phyloP scores from a whole-genome alignment of 2,888 invertebrate species.

The Ophion ellenae region DNA sequence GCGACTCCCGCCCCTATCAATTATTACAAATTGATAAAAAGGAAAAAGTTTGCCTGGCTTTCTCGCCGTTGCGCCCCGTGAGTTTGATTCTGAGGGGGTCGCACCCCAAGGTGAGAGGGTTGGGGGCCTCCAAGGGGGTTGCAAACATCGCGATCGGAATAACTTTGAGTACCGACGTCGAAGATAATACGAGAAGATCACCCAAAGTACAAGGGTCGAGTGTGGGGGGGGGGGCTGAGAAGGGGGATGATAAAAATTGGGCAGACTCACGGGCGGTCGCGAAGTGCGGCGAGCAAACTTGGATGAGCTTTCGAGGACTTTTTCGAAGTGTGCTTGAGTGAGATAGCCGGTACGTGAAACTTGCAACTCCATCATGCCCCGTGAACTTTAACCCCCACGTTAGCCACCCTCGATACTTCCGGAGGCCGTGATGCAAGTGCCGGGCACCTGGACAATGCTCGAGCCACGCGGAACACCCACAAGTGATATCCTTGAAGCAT shows the following conservation, averaged over 20 bases:
- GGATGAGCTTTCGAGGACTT: constrained; percentile 2
- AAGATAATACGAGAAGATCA: neutral
- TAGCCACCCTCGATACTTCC: no score
- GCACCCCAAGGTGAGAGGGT: neutral
- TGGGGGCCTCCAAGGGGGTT: neutral
- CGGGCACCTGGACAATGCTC: neutral
- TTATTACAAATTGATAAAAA: neutral
- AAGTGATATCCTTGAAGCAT: no score
- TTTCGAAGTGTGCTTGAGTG: neutral
- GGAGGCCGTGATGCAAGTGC: no score
- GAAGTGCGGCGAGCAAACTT: neutral
- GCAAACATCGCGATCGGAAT: neutral
- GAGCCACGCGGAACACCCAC: neutral
- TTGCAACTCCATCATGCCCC: neutral
- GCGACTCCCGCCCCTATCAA: constrained; percentile 12
- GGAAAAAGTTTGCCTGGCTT: neutral
- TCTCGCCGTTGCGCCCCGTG: neutral
- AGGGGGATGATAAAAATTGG: constrained; percentile 1
- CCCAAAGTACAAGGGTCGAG: no score
- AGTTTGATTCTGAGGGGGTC: no score
- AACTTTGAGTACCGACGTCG: neutral
- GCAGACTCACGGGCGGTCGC: no score
- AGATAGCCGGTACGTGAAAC: constrained; percentile 3
- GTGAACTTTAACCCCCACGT: neutral
- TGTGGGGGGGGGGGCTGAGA: neutral